A percentile compares a stretch with the other conserved stretches of the same genome.
These are phyloP conservation scores for Corvus hawaiiensis DNA, from an alignment of 2,113 vertebrate species.

Conservation along the genomic window DNA sequence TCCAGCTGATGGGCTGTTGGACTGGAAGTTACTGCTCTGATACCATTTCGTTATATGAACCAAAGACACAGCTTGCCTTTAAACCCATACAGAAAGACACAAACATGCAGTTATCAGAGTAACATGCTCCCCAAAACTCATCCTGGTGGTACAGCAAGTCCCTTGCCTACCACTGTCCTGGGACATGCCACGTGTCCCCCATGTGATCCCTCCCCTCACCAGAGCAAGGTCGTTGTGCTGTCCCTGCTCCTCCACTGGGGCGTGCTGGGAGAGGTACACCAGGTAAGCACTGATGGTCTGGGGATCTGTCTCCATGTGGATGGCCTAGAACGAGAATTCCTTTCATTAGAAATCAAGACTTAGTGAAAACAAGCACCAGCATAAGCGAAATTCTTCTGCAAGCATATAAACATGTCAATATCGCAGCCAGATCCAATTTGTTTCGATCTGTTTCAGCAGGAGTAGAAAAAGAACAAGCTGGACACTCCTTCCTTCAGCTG, in stretches of 20 bases:
- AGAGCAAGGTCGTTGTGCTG: constrained; percentile 92
- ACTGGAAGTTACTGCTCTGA: background rate
- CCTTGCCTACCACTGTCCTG: background rate
- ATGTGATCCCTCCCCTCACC: constrained; percentile 70
- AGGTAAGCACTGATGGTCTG: constrained; percentile 96
- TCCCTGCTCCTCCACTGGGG: constrained; percentile 90
- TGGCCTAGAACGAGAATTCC: constrained; percentile 74
- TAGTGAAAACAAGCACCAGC: background rate
- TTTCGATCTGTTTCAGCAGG: background rate
- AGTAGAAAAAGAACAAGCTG: background rate
- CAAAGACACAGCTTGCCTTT: background rate
- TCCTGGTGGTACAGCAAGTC: background rate
- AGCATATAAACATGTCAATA: fast-evolving
- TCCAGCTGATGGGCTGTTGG: background rate
- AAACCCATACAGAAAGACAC: background rate
- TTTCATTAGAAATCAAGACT: background rate
- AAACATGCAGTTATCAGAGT: background rate
- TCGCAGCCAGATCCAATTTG: fast-evolving
- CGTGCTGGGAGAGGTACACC: constrained; percentile 96
- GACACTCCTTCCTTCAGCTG: background rate
- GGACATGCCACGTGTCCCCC: background rate
- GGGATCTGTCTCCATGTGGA: constrained; percentile 97
- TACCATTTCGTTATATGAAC: background rate
- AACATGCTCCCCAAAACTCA: background rate
- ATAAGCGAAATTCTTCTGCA: background rate